Percentiles rank a stretch among this genome's conserved stretches.
These are phyloP conservation scores for Pleuronectes platessa DNA, from an alignment of 2,113 vertebrate genomes.

Conservation along the genomic window DNA sequence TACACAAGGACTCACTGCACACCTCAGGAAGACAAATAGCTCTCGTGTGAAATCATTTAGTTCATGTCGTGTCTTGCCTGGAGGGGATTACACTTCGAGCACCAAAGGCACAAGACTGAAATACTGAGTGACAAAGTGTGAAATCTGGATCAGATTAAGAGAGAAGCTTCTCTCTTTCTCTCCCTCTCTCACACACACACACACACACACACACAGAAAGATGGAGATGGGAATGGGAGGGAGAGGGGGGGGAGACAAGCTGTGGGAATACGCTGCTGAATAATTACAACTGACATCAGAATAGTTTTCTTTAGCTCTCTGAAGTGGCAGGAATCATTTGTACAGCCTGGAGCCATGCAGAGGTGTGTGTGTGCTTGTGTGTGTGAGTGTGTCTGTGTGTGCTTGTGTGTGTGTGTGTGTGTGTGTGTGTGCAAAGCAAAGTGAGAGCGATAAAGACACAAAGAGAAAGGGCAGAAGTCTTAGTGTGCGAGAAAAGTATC, in stretches of 20 bases:
- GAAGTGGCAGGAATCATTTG: slow-evolving; percentile 83
- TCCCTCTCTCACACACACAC: not conserved
- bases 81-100: slow-evolving; percentile 71
- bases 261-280: slow-evolving; percentile 76
- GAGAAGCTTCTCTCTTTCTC: slow-evolving; percentile 56
- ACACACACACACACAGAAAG: slow-evolving; percentile 1
- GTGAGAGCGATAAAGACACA: too few relatives aligned
- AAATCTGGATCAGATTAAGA: slow-evolving; percentile 78
- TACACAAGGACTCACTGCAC: slow-evolving; percentile 12
- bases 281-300: slow-evolving; percentile 80
- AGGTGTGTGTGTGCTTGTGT: not conserved
- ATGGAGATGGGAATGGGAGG: slow-evolving; percentile 18
- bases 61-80: slow-evolving; percentile 75
- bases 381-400: slow-evolving; percentile 23
- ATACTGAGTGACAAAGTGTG: slow-evolving; percentile 78
- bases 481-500: not conserved
- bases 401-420: slow-evolving; percentile 19
- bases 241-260: slow-evolving; percentile 43
- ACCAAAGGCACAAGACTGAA: slow-evolving; percentile 62
- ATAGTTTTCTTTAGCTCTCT: slow-evolving; percentile 83
- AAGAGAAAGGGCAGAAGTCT: not conserved
- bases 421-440: not conserved
- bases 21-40: slow-evolving; percentile 69
- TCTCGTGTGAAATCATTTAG: slow-evolving; percentile 76
- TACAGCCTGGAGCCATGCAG: slow-evolving; percentile 75